Conservation (phyloP, 2,113 vertebrate genomes). For the Callipepla californica region DNA sequence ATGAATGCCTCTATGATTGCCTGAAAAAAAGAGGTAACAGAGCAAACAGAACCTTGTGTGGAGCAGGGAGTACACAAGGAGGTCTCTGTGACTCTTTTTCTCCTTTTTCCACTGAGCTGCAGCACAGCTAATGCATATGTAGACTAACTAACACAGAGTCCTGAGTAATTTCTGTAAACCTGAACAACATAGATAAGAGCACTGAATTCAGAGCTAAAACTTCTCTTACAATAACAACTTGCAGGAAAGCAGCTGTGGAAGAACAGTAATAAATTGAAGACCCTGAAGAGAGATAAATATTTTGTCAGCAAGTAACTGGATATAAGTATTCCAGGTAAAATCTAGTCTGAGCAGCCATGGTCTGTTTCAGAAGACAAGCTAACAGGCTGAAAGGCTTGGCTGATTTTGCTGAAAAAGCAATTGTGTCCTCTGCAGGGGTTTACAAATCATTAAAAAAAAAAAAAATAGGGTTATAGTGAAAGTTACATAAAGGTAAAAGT, state of each 20-base stretch:
- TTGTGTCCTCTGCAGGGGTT: neutral
- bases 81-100: neutral
- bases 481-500: neutral
- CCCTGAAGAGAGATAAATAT: neutral
- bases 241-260: neutral
- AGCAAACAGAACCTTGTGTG: neutral
- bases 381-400: neutral
- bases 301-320: neutral
- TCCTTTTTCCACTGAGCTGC: neutral
- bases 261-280: neutral
- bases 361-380: neutral
- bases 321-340: neutral
- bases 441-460: neutral
- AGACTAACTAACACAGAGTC: neutral
- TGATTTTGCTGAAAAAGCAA: neutral
- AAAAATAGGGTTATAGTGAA: neutral
- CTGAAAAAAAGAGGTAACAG: neutral
- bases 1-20: neutral
- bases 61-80: neutral
- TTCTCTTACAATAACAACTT: neutral
- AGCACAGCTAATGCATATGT: neutral
- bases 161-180: neutral
- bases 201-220: neutral
- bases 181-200: neutral
- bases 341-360: neutral